Percentiles rank a stretch among this genome's conserved stretches.
These are phyloP conservation scores for Hirtodrosophila confusa DNA, from an alignment of 2,888 invertebrate species.

Conservation along the genomic window DNA sequence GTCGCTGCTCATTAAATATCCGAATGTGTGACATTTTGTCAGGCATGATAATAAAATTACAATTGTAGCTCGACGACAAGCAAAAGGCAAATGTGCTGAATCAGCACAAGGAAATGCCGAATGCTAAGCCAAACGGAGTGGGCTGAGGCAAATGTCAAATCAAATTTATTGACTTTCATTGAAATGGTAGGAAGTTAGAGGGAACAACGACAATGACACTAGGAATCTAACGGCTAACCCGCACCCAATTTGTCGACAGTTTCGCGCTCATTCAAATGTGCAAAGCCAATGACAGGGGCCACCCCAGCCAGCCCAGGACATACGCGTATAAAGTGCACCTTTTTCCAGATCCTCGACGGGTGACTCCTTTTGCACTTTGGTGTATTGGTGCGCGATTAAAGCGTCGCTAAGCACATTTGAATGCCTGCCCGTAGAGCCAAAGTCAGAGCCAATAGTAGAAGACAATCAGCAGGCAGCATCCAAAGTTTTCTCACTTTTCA, in stretches of 20 bases:
- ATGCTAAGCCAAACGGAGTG: neutral
- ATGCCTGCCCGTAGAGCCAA: slow-evolving; percentile 26
- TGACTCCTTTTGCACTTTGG: slow-evolving; percentile 43
- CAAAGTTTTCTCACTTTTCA: slow-evolving; percentile 36
- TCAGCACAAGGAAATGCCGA: slow-evolving; percentile 57
- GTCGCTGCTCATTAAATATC: slow-evolving; percentile 68
- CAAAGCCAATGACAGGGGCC: slow-evolving; percentile 69
- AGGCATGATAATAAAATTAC: slow-evolving; percentile 74
- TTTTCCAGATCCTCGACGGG: slow-evolving; percentile 17
- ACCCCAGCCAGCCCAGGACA: slow-evolving; percentile 4
- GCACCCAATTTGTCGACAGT: slow-evolving; percentile 34
- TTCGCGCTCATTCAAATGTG: slow-evolving; percentile 71
- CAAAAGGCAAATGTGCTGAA: slow-evolving; percentile 65
- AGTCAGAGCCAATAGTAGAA: slow-evolving; percentile 30
- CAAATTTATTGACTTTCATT: slow-evolving; percentile 79
- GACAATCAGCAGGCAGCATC: slow-evolving; percentile 58
- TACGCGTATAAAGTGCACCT: slow-evolving; percentile 54
- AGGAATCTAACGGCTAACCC: slow-evolving; percentile 40
- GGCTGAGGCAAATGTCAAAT: slow-evolving; percentile 67
- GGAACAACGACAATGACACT: slow-evolving; percentile 36
- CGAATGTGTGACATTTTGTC: slow-evolving; percentile 68
- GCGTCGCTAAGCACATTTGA: slow-evolving; percentile 55
- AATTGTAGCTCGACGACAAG: slow-evolving; percentile 57
- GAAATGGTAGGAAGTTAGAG: slow-evolving; percentile 41
- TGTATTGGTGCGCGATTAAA: slow-evolving; percentile 67